These are phyloP conservation scores for Dryoscopus gambensis DNA, from an alignment of 2,113 vertebrate species.

Conservation along the genomic window DNA sequence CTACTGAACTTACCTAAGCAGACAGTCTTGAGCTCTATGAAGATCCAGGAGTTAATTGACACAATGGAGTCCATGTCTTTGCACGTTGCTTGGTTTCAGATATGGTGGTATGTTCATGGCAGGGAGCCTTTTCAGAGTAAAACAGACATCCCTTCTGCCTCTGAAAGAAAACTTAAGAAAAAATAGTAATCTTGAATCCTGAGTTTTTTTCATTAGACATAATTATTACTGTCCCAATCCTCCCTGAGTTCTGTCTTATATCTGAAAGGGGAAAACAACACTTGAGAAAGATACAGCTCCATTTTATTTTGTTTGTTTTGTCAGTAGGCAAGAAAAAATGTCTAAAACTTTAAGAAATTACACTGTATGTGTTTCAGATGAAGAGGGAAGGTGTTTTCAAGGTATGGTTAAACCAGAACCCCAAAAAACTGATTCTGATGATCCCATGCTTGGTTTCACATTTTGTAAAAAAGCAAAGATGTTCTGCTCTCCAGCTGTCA, in stretches of 20 bases:
- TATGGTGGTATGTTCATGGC: rapidly evolving
- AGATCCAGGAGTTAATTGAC: neutral
- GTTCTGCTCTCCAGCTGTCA: neutral
- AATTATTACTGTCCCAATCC: neutral
- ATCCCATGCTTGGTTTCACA: neutral
- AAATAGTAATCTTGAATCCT: neutral
- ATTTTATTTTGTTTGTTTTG: neutral
- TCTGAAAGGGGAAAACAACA: neutral
- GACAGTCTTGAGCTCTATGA: neutral
- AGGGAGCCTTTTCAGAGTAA: neutral
- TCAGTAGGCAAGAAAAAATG: neutral
- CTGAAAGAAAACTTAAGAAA: neutral
- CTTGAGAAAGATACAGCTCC: neutral
- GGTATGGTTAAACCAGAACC: neutral
- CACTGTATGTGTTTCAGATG: neutral
- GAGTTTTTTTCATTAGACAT: neutral
- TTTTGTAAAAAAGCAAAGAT: neutral
- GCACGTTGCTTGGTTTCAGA: neutral
- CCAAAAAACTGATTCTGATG: neutral
- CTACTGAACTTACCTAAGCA: neutral
- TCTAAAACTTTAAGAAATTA: neutral
- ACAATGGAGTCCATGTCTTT: neutral
- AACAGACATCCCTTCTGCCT: neutral
- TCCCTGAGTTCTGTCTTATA: neutral
- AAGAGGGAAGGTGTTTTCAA: neutral